These are phyloP conservation scores for Eristalinus sepulchralis DNA, from an alignment of 2,888 invertebrate species.

Conservation along the genomic window DNA sequence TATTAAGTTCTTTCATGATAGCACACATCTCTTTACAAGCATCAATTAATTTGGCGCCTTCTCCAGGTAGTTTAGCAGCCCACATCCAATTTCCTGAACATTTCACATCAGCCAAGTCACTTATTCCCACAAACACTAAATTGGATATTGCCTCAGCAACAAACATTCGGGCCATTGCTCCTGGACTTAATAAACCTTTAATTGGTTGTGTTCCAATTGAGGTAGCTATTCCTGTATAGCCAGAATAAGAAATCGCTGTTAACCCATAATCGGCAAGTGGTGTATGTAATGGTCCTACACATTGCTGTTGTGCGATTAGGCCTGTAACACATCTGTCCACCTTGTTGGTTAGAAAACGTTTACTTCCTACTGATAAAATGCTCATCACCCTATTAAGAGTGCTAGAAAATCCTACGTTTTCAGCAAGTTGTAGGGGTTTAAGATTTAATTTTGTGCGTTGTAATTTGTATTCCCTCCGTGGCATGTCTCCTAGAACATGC, in stretches of 20 bases:
- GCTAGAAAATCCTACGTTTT: constrained; percentile 74
- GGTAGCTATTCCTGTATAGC: constrained; percentile 93
- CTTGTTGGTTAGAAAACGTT: constrained; percentile 97
- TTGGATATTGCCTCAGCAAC: constrained; percentile 97
- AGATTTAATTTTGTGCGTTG: constrained; percentile 75
- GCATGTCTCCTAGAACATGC: constrained; percentile 92
- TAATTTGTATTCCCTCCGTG: constrained; percentile 85
- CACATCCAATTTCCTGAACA: constrained; percentile 99
- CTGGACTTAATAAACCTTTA: constrained; percentile 89
- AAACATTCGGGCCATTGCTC: constrained; percentile 95
- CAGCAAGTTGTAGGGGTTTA: constrained; percentile 80
- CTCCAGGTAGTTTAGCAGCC: constrained; percentile 96
- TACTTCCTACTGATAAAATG: constrained; percentile 95
- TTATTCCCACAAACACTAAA: constrained; percentile 88
- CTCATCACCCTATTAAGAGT: constrained; percentile 87
- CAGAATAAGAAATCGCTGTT: constrained; percentile 92
- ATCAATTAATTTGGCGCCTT: constrained; percentile 92
- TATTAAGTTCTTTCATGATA: constrained; percentile 89
- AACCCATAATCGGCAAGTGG: constrained; percentile 97
- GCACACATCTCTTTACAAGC: constrained; percentile 94
- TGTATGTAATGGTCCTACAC: constrained; percentile 97
- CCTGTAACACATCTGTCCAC: constrained; percentile 98
- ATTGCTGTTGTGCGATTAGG: constrained; percentile 97
- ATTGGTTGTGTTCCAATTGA: constrained; percentile 98
- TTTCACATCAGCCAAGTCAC: constrained; percentile 91